A percentile compares a stretch with the other conserved stretches of the same genome.
Evolutionary conservation across 2,113 vertebrate species (phyloP).

Genomic region (Fregata magnificens): DNA sequence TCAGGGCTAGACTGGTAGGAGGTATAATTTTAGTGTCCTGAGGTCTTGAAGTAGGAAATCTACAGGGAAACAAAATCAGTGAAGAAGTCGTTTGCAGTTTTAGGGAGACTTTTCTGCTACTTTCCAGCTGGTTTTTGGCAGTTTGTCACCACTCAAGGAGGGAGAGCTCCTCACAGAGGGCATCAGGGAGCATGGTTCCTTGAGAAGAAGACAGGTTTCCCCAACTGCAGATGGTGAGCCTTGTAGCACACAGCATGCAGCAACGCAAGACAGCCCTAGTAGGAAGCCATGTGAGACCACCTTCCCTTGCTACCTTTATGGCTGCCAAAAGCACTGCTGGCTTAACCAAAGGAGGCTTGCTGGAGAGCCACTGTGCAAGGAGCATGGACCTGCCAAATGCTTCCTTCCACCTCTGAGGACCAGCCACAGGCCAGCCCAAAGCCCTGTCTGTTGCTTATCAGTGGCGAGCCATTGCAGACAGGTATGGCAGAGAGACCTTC

Average conservation of each 20-base stretch:
- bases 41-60: neutral
- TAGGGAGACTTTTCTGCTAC: neutral
- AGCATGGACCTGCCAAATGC: neutral
- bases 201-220: neutral
- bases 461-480: neutral
- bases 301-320: rapidly evolving
- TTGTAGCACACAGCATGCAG: too few relatives aligned
- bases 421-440: neutral
- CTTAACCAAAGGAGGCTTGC: neutral
- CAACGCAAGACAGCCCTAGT: neutral
- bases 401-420: neutral
- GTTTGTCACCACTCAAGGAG: neutral
- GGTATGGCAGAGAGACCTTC: neutral
- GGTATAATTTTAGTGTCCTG: neutral
- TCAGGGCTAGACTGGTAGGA: neutral
- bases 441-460: rapidly evolving
- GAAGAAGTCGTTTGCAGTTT: neutral
- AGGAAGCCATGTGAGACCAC: neutral
- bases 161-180: neutral
- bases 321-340: neutral
- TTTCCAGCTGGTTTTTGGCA: neutral
- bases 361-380: too few relatives aligned
- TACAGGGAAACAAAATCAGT: neutral
- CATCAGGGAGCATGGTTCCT: neutral
- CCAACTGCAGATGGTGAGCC: neutral